Percentiles rank a stretch among this genome's conserved stretches.
phyloP scores from a whole-genome alignment of 2,888 invertebrate genomes.

The Oscheius sp. region DNA sequence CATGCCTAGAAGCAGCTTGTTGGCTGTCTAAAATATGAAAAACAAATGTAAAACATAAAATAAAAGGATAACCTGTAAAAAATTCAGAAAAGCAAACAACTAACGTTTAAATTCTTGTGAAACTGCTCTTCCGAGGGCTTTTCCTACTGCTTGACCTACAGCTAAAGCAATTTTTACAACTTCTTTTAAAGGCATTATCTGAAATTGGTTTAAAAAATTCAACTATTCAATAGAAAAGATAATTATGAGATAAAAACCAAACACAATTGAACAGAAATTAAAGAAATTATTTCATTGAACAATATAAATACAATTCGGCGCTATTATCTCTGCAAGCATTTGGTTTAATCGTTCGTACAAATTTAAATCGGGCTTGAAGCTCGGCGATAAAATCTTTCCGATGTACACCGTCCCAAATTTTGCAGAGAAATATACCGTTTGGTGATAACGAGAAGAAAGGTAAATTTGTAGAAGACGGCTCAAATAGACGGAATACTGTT shows the following conservation, averaged over 20 bases:
- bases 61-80: not conserved
- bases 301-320: slow-evolving; percentile 69
- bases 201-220: slow-evolving; percentile 1
- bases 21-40: slow-evolving; percentile 60
- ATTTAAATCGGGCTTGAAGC: slow-evolving; percentile 55
- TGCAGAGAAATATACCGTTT: slow-evolving; percentile 65
- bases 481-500: slow-evolving; percentile 53
- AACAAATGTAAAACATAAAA: not conserved
- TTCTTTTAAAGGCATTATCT: slow-evolving; percentile 51
- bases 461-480: slow-evolving; percentile 17
- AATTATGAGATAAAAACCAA: not conserved
- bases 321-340: slow-evolving; percentile 70
- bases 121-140: slow-evolving; percentile 68
- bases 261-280: slow-evolving; percentile 5
- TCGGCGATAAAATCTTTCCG: slow-evolving; percentile 58
- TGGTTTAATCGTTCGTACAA: slow-evolving; percentile 69
- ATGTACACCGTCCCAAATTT: slow-evolving; percentile 70
- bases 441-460: slow-evolving; percentile 52
- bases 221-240: no score
- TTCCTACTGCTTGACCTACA: slow-evolving; percentile 70
- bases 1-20: slow-evolving; percentile 65
- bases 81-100: slow-evolving; percentile 2
- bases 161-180: slow-evolving; percentile 62
- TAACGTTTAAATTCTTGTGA: slow-evolving; percentile 68
- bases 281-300: slow-evolving; percentile 37